Percentiles rank a stretch among this genome's conserved stretches.
phyloP scores from a whole-genome alignment of 1,140 invertebrate genomes.

The Euwallacea similis region DNA sequence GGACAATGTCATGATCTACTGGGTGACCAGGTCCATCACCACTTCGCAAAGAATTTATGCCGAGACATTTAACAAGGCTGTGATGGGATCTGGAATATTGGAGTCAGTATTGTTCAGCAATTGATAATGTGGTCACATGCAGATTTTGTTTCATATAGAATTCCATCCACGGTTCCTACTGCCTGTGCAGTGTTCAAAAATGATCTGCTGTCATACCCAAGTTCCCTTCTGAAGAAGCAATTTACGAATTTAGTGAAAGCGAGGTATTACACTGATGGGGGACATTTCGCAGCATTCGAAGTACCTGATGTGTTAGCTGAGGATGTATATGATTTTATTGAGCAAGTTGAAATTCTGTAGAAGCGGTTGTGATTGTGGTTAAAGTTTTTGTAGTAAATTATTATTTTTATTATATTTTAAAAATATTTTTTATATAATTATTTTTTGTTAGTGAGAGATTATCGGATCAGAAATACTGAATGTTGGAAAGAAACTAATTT shows the following conservation, averaged over 20 bases:
- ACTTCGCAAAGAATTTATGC: constrained; percentile 68
- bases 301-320: constrained; percentile 69
- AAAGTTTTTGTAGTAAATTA: constrained; percentile 10
- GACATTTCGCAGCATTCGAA: constrained; percentile 86
- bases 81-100: neutral
- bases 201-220: constrained; percentile 63
- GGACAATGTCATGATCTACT: constrained; percentile 80
- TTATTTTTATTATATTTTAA: constrained; percentile 9
- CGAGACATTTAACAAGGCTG: constrained; percentile 58
- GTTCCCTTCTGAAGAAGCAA: constrained; percentile 61
- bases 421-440: constrained; percentile 1
- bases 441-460: neutral
- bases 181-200: constrained; percentile 67
- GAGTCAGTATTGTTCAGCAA: constrained; percentile 15
- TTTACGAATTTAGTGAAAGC: constrained; percentile 67
- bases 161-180: constrained; percentile 64
- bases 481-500: too few species aligned
- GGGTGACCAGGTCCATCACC: constrained; percentile 69
- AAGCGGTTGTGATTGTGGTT: constrained; percentile 5
- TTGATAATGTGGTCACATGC: neutral
- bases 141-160: constrained; percentile 55
- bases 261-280: constrained; percentile 66
- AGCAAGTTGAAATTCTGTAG: constrained; percentile 27
- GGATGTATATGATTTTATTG: constrained; percentile 57
- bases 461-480: neutral